These are phyloP conservation scores for Epizoanthus scotinus DNA, from an alignment of 92 coral and sea anemone species.

Conservation along the genomic window DNA sequence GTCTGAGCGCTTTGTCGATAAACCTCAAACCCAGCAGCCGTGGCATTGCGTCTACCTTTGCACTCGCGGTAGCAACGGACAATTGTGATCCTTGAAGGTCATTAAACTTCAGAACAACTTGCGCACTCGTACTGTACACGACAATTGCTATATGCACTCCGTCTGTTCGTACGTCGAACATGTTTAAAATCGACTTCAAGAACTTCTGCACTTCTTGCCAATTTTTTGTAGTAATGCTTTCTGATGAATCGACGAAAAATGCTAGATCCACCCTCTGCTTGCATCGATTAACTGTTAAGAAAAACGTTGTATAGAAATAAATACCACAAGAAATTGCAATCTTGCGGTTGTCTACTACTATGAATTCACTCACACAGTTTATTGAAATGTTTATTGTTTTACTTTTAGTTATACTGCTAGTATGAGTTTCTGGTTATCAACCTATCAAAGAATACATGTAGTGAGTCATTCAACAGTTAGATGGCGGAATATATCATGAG, in stretches of 20 bases:
- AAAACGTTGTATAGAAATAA: not conserved
- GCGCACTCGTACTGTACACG: conserved; percentile 23
- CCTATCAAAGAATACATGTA: too few relatives aligned
- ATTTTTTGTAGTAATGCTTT: conserved; percentile 3
- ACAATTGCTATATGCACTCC: conserved; percentile 25
- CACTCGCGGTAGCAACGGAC: conserved; percentile 9
- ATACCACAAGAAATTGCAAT: not conserved
- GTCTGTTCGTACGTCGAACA: conserved; percentile 12
- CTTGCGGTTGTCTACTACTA: too few relatives aligned
- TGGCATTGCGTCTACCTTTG: conserved; percentile 20
- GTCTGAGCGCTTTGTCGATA: conserved; percentile 28
- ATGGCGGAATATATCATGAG: too few relatives aligned
- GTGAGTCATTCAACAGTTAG: too few relatives aligned
- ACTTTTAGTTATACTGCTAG: too few relatives aligned
- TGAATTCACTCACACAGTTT: too few relatives aligned
- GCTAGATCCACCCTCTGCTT: conserved; percentile 18
- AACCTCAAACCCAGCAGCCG: conserved; percentile 26
- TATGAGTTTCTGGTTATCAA: too few relatives aligned
- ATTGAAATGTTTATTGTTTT: too few relatives aligned
- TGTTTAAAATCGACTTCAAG: conserved; percentile 7
- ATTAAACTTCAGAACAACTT: conserved; percentile 22
- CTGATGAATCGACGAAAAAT: conserved; percentile 15
- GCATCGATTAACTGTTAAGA: conserved; percentile 29
- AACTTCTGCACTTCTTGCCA: conserved; percentile 22
- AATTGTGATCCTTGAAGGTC: not conserved